These are phyloP conservation scores for Stegodyphus mimosarum DNA, from an alignment of 1,140 invertebrate genomes.

Conservation along the genomic window DNA sequence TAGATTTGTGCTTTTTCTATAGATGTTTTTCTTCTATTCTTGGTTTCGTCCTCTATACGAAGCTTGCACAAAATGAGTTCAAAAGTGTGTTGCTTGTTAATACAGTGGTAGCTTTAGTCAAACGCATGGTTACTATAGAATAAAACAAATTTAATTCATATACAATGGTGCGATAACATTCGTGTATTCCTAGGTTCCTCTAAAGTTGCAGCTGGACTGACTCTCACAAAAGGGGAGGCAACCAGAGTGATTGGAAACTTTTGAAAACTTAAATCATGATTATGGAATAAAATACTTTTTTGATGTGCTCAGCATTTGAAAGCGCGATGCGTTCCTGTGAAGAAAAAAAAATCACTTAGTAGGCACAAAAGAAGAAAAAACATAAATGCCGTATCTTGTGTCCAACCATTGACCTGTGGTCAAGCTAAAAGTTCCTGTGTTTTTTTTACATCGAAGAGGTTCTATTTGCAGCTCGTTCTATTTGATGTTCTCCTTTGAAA, in stretches of 20 bases:
- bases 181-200: conserved; percentile 37
- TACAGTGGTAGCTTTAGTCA: conserved; percentile 44
- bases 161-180: conserved; percentile 37
- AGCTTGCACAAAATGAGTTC: conserved; percentile 17
- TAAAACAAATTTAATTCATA: conserved; percentile 14
- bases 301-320: conserved; percentile 31
- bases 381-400: conserved; percentile 44
- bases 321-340: conserved; percentile 36
- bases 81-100: conserved; percentile 49
- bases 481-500: conserved; percentile 60
- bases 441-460: conserved; percentile 61
- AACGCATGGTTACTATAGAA: conserved; percentile 28
- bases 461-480: conserved; percentile 60
- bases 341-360: conserved; percentile 21
- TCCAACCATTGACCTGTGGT: conserved; percentile 50
- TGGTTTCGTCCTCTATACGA: conserved; percentile 15
- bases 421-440: conserved; percentile 60
- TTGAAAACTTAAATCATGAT: conserved; percentile 10
- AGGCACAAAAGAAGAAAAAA: conserved; percentile 19
- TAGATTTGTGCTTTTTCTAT: conserved; percentile 47
- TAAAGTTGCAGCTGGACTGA: conserved; percentile 11
- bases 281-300: conserved; percentile 26
- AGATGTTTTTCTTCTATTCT: conserved; percentile 43
- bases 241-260: conserved; percentile 18
- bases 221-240: conserved; percentile 20